Evolutionary conservation across 37 sponge, comb jelly and placozoan genomes (phyloP), one percentile per base, ranked within the genome.

Genomic region (Trichoplax adhaerens): DNA sequence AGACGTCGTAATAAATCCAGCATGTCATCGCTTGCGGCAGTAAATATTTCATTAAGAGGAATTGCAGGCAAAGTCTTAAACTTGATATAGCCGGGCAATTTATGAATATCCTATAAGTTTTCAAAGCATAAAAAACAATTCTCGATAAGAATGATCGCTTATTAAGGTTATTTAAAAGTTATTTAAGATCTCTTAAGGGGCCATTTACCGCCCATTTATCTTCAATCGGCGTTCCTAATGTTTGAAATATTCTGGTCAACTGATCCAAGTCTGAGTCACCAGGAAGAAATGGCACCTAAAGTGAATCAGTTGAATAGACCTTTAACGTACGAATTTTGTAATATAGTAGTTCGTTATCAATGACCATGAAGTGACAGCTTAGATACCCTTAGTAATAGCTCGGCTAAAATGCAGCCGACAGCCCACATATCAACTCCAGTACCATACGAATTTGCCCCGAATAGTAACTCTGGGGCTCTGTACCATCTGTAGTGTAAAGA

Each of bases 391-490:
- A 85, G 80, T 56, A 86, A 72, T 10, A 96, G 85, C 57, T 96
- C 99, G 5, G 99, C 99, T 2, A 84, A 65, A 48, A 96, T 91
- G 76, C 99, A 96, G 3, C 99, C 99, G 6, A 85, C 80, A 8
- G 99, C 91, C 99, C 99, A 96, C 46, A 89, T 81, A 59, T 96
- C 99, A 56, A 96, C 81, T 1, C 99, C 92, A 48, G 99, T 89
- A 29, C 91, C 85, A 71, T 96, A 96, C 56, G 89, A 77, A 47
- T 79, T 70, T 49, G 99, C 99, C 53, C 99, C 99, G 82, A 86
- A 96, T 62, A 96, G 76, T 53, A 96, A 80, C 70, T 96, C 99
- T 0, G 99, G 99, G 66, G 83, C 80, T 3, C 99, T 75, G 68
- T 96, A 96, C 99, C 99, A 96, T 57, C 87, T 82, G 73, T 65